Conservation (phyloP, 2,113 vertebrate genomes). For the Pampusana beccarii region DNA sequence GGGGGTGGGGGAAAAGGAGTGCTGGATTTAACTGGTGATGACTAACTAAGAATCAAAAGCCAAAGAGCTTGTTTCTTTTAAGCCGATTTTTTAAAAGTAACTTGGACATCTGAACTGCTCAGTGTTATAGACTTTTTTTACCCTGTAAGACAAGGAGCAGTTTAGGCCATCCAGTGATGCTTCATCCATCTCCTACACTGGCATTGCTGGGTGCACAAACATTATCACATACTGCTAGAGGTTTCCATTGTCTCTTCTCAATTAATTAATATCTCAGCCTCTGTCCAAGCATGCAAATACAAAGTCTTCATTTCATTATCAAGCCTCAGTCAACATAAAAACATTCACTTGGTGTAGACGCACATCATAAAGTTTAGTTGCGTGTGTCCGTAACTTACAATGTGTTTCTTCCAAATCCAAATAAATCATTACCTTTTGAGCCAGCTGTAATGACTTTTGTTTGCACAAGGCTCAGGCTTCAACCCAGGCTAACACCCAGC, state of each 20-base stretch:
- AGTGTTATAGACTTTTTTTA: background rate
- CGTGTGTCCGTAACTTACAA: background rate
- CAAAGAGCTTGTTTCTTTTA: background rate
- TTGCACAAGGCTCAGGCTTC: background rate
- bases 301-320: background rate
- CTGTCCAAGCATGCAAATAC: background rate
- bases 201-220: background rate
- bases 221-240: background rate
- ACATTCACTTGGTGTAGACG: background rate
- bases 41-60: conserved; percentile 62
- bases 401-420: background rate
- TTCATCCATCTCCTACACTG: background rate
- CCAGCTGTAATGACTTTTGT: background rate
- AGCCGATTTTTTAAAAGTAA: background rate
- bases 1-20: conserved; percentile 32
- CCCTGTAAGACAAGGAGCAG: background rate
- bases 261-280: conserved; percentile 9
- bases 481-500: background rate
- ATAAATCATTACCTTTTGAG: background rate
- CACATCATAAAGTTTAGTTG: background rate
- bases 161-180: background rate
- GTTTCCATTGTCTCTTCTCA: background rate
- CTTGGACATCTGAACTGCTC: background rate
- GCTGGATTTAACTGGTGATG: conserved; percentile 69
- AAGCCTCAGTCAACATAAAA: background rate